These are phyloP conservation scores for Entosphenus tridentatus DNA, from an alignment of 2,113 vertebrate genomes.

Conservation along the genomic window DNA sequence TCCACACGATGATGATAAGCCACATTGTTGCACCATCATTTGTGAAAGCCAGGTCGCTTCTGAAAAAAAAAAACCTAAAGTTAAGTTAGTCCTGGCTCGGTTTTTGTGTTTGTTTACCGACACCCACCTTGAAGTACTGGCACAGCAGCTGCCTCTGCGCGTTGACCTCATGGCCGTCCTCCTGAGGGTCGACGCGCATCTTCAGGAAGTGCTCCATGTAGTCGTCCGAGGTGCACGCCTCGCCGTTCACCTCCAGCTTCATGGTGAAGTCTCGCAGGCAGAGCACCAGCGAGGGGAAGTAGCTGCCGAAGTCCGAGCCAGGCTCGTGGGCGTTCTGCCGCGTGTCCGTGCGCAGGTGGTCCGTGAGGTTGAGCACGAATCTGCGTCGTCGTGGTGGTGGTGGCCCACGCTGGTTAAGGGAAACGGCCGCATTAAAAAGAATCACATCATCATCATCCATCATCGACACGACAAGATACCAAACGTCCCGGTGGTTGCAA, in stretches of 20 bases:
- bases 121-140: conserved; percentile 1
- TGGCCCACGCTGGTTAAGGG: too few species aligned
- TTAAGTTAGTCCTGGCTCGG: too few species aligned
- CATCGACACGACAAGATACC: too few species aligned
- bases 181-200: neutral
- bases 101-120: too few species aligned
- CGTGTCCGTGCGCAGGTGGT: neutral
- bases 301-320: conserved; percentile 1
- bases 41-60: too few species aligned
- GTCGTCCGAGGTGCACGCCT: neutral
- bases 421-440: too few species aligned
- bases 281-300: neutral
- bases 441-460: too few species aligned
- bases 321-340: neutral
- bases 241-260: neutral
- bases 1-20: too few species aligned
- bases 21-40: too few species aligned
- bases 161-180: neutral
- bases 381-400: neutral
- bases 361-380: conserved; percentile 1
- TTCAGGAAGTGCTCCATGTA: conserved; percentile 2
- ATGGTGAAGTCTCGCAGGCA: conserved; percentile 3
- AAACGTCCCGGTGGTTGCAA: too few species aligned
- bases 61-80: too few species aligned
- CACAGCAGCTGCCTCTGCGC: neutral